Evolutionary conservation across 2,797 vertebrate species (phyloP).

Genomic region (Catostomus latipinnis): DNA sequence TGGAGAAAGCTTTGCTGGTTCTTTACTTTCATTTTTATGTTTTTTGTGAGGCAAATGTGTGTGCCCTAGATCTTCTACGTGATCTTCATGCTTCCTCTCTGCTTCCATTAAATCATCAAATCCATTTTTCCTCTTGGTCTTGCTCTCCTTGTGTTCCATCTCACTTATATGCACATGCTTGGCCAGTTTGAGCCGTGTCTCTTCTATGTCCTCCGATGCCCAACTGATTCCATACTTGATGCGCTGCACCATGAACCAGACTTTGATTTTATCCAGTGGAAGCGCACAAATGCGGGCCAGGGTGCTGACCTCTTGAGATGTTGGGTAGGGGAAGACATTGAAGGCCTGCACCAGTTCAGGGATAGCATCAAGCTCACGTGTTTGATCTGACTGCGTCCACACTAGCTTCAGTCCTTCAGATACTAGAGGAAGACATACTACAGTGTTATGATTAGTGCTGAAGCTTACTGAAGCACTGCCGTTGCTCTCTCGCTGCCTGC

Average conservation of each 20-base stretch:
- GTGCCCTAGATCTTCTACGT: conserved; percentile 58
- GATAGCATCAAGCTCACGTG: conserved; percentile 85
- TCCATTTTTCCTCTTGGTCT: conserved; percentile 44
- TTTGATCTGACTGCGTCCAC: conserved; percentile 90
- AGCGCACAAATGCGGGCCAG: conserved; percentile 83
- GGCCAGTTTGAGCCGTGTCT: conserved; percentile 81
- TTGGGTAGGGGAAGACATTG: conserved; percentile 91
- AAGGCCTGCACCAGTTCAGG: conserved; percentile 88
- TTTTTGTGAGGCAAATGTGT: conserved; percentile 61
- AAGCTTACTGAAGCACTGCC: conserved; percentile 73
- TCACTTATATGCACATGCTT: conserved; percentile 66
- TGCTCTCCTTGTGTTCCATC: conserved; percentile 50
- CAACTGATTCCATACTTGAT: conserved; percentile 93
- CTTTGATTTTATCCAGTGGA: conserved; percentile 90
- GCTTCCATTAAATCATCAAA: conserved; percentile 63
- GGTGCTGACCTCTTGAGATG: conserved; percentile 83
- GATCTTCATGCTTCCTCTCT: conserved; percentile 56
- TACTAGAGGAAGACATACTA: conserved; percentile 89
- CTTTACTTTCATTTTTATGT: conserved; percentile 70
- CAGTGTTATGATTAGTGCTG: conserved; percentile 82
- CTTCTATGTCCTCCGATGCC: conserved; percentile 91
- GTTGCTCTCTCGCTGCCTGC: conserved; percentile 66
- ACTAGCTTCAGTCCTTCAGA: conserved; percentile 90
- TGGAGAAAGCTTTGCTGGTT: conserved; percentile 72
- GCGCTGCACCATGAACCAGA: conserved; percentile 93